Base-by-base conservation (phyloP, 2,797 vertebrate genomes). In the Manis javanica region DNA sequence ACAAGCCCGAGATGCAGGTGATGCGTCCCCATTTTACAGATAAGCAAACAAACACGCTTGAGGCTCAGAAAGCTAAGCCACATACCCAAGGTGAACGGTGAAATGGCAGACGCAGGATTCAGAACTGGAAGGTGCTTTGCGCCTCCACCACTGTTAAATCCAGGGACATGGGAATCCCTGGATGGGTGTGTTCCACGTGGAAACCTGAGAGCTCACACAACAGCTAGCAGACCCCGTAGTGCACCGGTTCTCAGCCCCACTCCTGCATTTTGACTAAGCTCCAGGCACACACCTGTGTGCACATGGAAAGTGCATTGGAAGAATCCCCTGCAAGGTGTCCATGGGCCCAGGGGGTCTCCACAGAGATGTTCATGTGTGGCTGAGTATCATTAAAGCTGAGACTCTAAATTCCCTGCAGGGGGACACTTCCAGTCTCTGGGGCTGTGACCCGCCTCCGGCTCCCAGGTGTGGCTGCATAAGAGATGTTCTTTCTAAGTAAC, bases 151-250 rank as follows among this genome's bases (percentile, higher is more conserved):
- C 64, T 13, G 0, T 19, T 10, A 29, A n/a, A 10, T 24, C 51
- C 53, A 24, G 21, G 37, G 63, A 1, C 21, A n/a, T 5, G 0
- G 61, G 29, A 15, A 12, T 18, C 63, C 18, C 21, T 7, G 5
- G 19, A 49, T 7, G 55, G 12, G 5, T n/a, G 21, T 1, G 0
- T 5, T 13, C 24, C 46, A 3, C 7, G 0, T 2, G 15, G 19
- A 72, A 23, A 19, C 68, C 61, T 21, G 19, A 23, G 12, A 3
- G 26, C 7, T 10, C 37, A 7, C 29, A 23, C 0, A 2, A 21
- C 11, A 34, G 8, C 57, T 1, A 5, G 14, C 34, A 7, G 53
- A 7, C 69, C 15, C 2, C 2, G 24, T 29, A 61, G 0, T 13
- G 9, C 4, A 0, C 0, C 1, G 13, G 39, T 51, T 68, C 91